Base-by-base conservation (phyloP, 1,140 invertebrate genomes). In the Drosophila pallidifrons region DNA sequence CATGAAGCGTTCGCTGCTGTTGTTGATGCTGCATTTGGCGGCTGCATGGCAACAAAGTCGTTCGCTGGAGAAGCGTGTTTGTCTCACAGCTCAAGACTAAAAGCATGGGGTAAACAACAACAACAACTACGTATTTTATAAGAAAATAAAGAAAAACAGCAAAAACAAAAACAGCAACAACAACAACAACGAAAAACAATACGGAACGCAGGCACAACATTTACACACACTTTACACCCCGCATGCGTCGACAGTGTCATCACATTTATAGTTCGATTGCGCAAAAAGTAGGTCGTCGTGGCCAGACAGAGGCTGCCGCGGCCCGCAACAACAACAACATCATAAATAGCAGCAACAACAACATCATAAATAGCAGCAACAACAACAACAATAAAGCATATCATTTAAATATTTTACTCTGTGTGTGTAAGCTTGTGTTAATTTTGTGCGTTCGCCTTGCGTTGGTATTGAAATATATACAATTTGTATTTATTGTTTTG, bases 271-370 rank as follows among this genome's bases (percentile, higher is more conserved):
- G 83, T 88, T 87, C 83, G 83, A 83, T 87, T 88, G 80, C 83
- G 83, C 83, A 87, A 89, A 83, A 87, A 88, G 83, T 87, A 87
- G 83, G 83, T 87, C 83, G 83, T 72, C 67, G 79, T 63, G 83
- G 83, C 85, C 83, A 87, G 82, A 87, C 82, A 66, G 64, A 76
- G 68, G 74, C 77, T 77, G 68, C 66, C 54, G 54, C 55, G 10
- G 49, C 16, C 61, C 51, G 13, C 47, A 46, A 41, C 59, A 70
- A 28, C 20, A 64, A 55, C 68, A 64, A 49, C 32, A 63, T 25
- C 32, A 59, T 20, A 6, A 57, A 71, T 13, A 71, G 66, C 5
- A 74, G 55, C 20, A 79, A 51, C 54, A 82, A 70, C 75, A 88
- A 82, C 80, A 82, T 25, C 32, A 59, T 20, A 6, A 57, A 71